Percentiles rank a stretch among this genome's conserved stretches.
Conservation (phyloP, 2,797 vertebrate genomes). For the Leptodactylus fallax region DNA sequence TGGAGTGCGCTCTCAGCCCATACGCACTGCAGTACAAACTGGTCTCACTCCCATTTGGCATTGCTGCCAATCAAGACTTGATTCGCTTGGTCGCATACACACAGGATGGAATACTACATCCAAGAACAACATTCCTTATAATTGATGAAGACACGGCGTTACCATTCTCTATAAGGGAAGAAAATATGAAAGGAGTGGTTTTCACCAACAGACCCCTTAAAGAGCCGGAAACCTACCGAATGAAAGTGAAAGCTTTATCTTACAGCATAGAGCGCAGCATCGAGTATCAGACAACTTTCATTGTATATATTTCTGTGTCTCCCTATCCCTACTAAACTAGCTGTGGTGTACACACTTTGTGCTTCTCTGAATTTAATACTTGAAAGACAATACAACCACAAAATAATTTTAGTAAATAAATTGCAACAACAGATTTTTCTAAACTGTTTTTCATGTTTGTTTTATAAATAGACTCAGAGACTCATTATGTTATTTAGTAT, state of each 20-base stretch:
- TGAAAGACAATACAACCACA: slow-evolving; percentile 32
- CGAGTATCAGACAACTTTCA: slow-evolving; percentile 96
- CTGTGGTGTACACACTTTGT: not conserved
- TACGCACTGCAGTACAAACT: slow-evolving; percentile 97
- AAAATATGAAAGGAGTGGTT: slow-evolving; percentile 93
- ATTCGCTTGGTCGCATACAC: slow-evolving; percentile 97
- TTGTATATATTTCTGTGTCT: slow-evolving; percentile 95
- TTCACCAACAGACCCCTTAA: slow-evolving; percentile 85
- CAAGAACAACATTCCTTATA: slow-evolving; percentile 88
- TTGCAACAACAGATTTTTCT: not conserved
- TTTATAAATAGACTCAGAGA: not conserved
- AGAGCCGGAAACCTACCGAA: slow-evolving; percentile 89
- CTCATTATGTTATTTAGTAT: not conserved
- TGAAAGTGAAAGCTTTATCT: slow-evolving; percentile 93
- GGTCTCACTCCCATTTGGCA: slow-evolving; percentile 93
- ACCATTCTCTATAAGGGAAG: slow-evolving; percentile 92
- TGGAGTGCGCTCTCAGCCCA: slow-evolving; percentile 91
- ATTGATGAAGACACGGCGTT: slow-evolving; percentile 81
- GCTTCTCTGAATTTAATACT: slow-evolving; percentile 48
- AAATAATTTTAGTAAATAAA: slow-evolving; percentile 31
- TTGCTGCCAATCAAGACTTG: slow-evolving; percentile 93
- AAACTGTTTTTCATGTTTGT: slow-evolving; percentile 2
- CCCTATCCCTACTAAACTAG: slow-evolving; percentile 90
- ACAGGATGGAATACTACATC: slow-evolving; percentile 92
- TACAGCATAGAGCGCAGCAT: slow-evolving; percentile 83